Conservation (phyloP, 2,797 vertebrate species). For the Acropternis orthonyx region DNA sequence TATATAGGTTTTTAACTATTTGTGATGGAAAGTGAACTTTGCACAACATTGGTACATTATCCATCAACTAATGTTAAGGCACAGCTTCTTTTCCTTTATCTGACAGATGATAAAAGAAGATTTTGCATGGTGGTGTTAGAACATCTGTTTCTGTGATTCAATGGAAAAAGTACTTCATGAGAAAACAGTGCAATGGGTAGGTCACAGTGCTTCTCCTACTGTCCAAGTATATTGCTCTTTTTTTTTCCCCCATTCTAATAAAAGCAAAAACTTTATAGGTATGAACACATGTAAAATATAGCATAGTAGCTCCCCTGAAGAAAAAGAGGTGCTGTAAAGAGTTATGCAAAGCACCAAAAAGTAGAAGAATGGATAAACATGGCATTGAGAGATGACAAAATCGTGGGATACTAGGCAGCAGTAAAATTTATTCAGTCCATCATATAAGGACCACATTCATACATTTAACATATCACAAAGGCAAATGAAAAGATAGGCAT, state of each 20-base stretch:
- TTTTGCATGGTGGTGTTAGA: conserved; percentile 77
- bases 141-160: conserved; percentile 83
- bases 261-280: conserved; percentile 63
- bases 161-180: conserved; percentile 78
- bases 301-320: conserved; percentile 1
- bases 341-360: conserved; percentile 22
- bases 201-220: conserved; percentile 73
- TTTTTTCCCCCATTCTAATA: conserved; percentile 35
- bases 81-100: conserved; percentile 67
- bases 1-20: conserved; percentile 30
- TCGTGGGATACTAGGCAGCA: neutral
- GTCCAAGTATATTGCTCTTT: conserved; percentile 35
- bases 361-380: conserved; percentile 38
- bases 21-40: conserved; percentile 39
- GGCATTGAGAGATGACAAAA: conserved; percentile 47
- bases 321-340: conserved; percentile 28
- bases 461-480: neutral
- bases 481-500: neutral
- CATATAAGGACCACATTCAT: neutral
- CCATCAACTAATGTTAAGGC: conserved; percentile 21
- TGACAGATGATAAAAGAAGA: conserved; percentile 73
- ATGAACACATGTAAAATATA: conserved; percentile 45
- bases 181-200: conserved; percentile 69
- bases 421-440: conserved; percentile 38
- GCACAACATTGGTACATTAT: neutral